Conservation (phyloP, 2,797 vertebrate species). For the Hippoglossus hippoglossus region DNA sequence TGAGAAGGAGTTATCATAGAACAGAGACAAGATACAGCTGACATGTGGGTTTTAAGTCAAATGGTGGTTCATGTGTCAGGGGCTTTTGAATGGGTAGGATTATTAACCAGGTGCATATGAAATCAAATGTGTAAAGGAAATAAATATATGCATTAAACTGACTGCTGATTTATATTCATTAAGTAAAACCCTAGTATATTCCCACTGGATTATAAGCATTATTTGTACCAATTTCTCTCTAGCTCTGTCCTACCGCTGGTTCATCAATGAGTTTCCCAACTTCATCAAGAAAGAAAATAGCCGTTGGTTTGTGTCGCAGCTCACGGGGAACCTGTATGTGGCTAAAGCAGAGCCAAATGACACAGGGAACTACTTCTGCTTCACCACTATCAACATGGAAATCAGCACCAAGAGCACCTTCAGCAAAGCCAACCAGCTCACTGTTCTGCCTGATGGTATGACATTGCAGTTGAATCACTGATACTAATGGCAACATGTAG, state of each 20-base stretch:
- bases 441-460: slow-evolving; percentile 89
- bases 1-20: too few relatives aligned
- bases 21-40: neutral
- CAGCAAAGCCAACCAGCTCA: slow-evolving; percentile 92
- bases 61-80: too few relatives aligned
- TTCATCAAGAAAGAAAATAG: slow-evolving; percentile 88
- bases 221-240: slow-evolving; percentile 8
- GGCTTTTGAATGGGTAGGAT: too few relatives aligned
- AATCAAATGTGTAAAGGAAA: too few relatives aligned
- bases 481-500: too few relatives aligned
- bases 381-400: slow-evolving; percentile 94
- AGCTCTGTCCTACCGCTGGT: slow-evolving; percentile 96
- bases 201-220: neutral
- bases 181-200: neutral
- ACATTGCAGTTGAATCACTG: too few relatives aligned
- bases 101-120: too few relatives aligned
- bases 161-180: neutral
- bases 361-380: slow-evolving; percentile 93
- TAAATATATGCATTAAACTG: too few relatives aligned
- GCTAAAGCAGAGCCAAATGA: slow-evolving; percentile 91
- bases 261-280: slow-evolving; percentile 94
- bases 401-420: slow-evolving; percentile 96
- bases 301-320: slow-evolving; percentile 94
- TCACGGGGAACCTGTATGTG: slow-evolving; percentile 94
- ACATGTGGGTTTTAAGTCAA: neutral